Base-by-base conservation (phyloP, 2,888 invertebrate genomes). In the Anoncus sp. region DNA sequence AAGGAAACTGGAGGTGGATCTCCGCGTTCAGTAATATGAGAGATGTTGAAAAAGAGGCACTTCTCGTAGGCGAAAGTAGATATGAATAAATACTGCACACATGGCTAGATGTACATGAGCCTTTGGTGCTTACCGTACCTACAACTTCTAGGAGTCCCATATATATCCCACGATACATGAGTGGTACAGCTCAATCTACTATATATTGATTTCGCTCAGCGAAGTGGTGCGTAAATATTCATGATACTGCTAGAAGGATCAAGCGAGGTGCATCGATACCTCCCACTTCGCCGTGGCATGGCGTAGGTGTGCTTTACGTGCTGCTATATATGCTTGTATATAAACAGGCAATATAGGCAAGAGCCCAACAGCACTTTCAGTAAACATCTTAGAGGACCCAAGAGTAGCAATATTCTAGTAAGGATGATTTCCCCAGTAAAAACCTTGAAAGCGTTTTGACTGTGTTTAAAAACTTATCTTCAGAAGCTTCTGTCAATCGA, bases 201-300 rank as follows among this genome's bases (percentile, higher is more conserved):
- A 78, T 81, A 82, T 84, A 89, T 88, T 88, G 89, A 89, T 87
- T 87, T 85, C 77, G 78, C 79, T 74, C 78, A 73, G 79, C 82
- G 72, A 83, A 85, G 84, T 80, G 82, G 80, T 81, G 77, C 81
- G 87, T 90, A 89, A 89, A 90, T 89, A 89, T 89, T 90, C 89
- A 90, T 89, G 87, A 84, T 82, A 86, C 86, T 83, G 84, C 86
- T 85, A 81, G 85, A 82, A 85, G 87, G 85, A 88, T 88, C 85
- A 85, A 83, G 77, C 73, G 77, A 65, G 79, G 66, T 82, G 81
- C 83, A 82, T 85, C 83, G 83, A 83, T 84, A 81, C 81, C 75
- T 75, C 70, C 62, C 31, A 76, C 65, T 69, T 74, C 35, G 60
- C 49, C 45, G 69, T 53, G 38, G 53, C 49, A 38, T 77, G 43